phyloP scores from a whole-genome alignment of 2,113 vertebrate genomes.

The Centrocercus urophasianus region DNA sequence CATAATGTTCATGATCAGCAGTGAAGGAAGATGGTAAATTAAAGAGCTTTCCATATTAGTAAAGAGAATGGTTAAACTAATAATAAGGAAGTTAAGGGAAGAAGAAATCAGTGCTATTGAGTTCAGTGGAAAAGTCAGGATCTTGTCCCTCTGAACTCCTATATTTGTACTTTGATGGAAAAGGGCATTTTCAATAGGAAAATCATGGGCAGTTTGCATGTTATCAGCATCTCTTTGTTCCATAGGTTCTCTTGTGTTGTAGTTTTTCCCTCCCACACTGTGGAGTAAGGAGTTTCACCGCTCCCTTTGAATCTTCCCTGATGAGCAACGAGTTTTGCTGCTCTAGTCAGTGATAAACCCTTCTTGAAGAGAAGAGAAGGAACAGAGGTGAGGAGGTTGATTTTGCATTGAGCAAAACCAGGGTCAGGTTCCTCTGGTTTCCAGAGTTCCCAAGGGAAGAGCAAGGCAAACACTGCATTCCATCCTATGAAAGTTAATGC shows the following conservation, averaged over 20 bases:
- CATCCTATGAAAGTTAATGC: not conserved
- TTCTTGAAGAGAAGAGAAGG: not conserved
- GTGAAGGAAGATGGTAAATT: not conserved
- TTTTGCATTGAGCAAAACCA: not conserved
- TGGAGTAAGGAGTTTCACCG: not conserved
- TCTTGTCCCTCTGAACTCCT: not conserved
- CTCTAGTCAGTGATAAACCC: not conserved
- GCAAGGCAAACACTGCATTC: not conserved
- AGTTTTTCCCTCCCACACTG: not conserved
- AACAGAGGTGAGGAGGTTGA: not conserved
- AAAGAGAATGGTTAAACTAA: not conserved
- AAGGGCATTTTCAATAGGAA: rapidly evolving
- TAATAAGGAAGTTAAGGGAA: not conserved
- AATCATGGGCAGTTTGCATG: rapidly evolving
- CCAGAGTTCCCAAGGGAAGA: not conserved
- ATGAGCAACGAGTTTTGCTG: not conserved
- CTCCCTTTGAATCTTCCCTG: not conserved
- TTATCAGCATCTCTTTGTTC: not conserved
- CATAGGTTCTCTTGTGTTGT: rapidly evolving
- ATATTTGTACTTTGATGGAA: not conserved
- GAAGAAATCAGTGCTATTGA: rapidly evolving
- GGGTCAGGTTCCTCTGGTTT: not conserved
- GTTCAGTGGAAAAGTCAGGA: not conserved
- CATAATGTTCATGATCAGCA: not conserved
- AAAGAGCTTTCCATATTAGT: not conserved